phyloP scores from a whole-genome alignment of 2,113 vertebrate species.

The Sprattus sprattus region DNA sequence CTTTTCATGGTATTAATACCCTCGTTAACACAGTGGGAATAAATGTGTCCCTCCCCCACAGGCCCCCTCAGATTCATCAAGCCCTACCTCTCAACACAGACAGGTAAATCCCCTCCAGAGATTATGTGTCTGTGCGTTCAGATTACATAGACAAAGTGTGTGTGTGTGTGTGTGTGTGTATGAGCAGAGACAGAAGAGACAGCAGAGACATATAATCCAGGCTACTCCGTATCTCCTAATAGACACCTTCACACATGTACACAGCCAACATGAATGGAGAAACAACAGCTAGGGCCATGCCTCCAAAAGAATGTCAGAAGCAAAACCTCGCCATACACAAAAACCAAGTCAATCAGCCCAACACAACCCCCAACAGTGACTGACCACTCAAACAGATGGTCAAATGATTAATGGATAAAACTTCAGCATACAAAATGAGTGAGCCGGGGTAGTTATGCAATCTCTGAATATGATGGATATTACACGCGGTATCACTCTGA shows the following conservation, averaged over 20 bases:
- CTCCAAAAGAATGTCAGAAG: no score
- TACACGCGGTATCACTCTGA: neutral
- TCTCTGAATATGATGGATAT: no score
- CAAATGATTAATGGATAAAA: no score
- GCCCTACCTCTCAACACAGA: conserved; percentile 24
- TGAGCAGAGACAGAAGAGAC: no score
- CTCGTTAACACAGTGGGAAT: neutral
- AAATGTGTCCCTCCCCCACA: neutral
- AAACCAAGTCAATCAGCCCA: no score
- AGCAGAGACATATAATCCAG: neutral
- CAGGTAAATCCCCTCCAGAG: conserved; percentile 43
- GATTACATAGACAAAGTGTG: conserved; percentile 31
- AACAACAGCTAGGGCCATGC: neutral
- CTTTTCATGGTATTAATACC: neutral
- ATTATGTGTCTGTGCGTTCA: conserved; percentile 49
- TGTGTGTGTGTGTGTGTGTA: neutral
- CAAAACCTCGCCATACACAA: no score
- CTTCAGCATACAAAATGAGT: no score
- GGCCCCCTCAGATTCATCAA: neutral
- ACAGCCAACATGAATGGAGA: neutral
- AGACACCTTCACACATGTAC: neutral
- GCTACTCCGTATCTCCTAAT: neutral
- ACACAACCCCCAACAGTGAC: no score
- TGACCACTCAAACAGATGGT: no score
- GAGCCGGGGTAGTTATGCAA: no score